Evolutionary conservation across 2,797 vertebrate species (phyloP).

Genomic region (Poecilia picta): DNA sequence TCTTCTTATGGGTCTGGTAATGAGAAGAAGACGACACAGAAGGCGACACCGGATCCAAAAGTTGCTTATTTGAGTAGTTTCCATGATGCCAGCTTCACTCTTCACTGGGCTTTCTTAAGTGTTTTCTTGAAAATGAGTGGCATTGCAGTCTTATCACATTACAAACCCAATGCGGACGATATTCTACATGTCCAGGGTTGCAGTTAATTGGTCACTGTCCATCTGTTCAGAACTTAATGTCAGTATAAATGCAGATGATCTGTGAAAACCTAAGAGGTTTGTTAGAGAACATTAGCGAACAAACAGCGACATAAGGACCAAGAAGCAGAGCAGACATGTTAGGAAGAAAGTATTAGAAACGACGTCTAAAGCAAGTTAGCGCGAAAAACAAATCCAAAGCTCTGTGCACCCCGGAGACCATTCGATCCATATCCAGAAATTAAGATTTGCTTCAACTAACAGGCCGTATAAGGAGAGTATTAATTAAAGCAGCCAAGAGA

Average conservation of each 20-base stretch:
- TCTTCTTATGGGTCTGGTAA: background rate
- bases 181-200: background rate
- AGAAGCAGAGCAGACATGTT: background rate
- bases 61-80: background rate
- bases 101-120: background rate
- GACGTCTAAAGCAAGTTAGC: background rate
- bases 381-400: background rate
- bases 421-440: background rate
- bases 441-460: background rate
- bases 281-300: background rate
- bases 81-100: too few species aligned
- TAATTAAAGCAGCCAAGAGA: background rate
- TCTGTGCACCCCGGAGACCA: background rate
- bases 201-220: background rate
- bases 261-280: background rate
- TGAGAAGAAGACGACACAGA: background rate
- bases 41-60: background rate
- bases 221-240: background rate
- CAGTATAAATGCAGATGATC: background rate
- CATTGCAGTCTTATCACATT: background rate
- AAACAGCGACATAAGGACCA: background rate
- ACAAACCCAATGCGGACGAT: background rate
- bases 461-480: background rate
- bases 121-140: background rate
- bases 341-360: background rate